Evolutionary conservation across 2,113 vertebrate species (phyloP).

Genomic region (Alligator mississippiensis): DNA sequence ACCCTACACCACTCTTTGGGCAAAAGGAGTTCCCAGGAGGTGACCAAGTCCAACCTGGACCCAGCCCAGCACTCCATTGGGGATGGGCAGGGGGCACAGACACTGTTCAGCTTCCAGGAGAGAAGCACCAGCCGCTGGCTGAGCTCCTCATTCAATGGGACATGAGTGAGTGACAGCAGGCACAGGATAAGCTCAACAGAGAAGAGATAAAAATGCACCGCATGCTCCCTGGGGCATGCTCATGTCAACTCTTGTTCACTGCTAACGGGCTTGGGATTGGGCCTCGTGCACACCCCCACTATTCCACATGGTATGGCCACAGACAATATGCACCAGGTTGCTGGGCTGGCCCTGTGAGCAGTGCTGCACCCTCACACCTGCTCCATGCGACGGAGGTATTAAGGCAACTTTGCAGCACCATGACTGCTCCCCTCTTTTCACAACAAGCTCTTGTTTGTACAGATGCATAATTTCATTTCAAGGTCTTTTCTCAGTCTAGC

Average conservation of each 20-base stretch:
- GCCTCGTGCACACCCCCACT: no score
- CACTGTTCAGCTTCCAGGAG: no score
- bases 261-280: no score
- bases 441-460: slow-evolving; percentile 15
- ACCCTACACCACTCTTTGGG: neutral
- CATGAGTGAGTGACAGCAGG: no score
- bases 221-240: no score
- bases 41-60: neutral
- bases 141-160: neutral
- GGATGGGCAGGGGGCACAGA: slow-evolving; percentile 30
- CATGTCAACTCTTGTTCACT: no score
- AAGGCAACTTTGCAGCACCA: slow-evolving; percentile 79
- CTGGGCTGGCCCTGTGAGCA: neutral
- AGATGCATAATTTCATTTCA: slow-evolving; percentile 14
- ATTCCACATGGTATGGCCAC: no score
- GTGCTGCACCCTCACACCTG: neutral
- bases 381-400: slow-evolving; percentile 21
- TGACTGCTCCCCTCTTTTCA: slow-evolving; percentile 15
- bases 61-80: neutral
- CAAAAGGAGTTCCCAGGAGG: no score
- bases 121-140: neutral
- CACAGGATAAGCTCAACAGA: no score
- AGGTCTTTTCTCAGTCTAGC: neutral
- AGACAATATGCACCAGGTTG: no score
- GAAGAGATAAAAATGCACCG: no score